Evolutionary conservation across 2,113 vertebrate genomes (phyloP).

Genomic region (Callaeas wilsoni): DNA sequence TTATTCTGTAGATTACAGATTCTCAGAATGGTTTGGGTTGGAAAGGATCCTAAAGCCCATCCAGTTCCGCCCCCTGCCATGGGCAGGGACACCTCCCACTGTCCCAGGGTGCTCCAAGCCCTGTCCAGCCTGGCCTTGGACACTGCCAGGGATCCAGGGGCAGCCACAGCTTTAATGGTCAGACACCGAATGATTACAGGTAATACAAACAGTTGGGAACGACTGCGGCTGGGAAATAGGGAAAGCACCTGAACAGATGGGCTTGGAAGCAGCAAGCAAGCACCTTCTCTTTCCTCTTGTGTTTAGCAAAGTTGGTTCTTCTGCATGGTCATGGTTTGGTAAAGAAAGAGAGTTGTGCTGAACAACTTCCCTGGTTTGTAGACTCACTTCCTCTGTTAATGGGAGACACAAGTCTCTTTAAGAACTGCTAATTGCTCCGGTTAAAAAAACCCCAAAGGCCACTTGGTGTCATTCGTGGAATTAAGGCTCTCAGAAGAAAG

Average conservation of each 20-base stretch:
- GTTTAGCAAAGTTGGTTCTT: neutral
- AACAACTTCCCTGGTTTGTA: neutral
- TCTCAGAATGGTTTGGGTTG: neutral
- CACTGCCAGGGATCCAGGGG: neutral
- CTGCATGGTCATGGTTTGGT: neutral
- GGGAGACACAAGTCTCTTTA: neutral
- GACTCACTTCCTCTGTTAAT: neutral
- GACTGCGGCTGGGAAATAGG: neutral
- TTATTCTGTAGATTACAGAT: neutral
- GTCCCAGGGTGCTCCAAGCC: rapidly evolving
- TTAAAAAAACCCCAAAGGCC: neutral
- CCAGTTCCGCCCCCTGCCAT: neutral
- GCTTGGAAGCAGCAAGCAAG: neutral
- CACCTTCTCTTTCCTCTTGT: neutral
- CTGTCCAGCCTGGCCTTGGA: neutral
- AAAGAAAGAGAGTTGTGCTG: neutral
- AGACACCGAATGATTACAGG: neutral
- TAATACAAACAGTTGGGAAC: neutral
- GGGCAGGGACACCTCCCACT: neutral
- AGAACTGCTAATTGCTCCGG: neutral
- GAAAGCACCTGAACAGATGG: neutral
- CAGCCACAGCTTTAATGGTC: neutral
- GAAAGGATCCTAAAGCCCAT: neutral
- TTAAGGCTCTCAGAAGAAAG: neutral
- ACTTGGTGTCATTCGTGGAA: neutral